Base-by-base conservation (phyloP, 1,140 invertebrate species). In the Pectinophora gossypiella region DNA sequence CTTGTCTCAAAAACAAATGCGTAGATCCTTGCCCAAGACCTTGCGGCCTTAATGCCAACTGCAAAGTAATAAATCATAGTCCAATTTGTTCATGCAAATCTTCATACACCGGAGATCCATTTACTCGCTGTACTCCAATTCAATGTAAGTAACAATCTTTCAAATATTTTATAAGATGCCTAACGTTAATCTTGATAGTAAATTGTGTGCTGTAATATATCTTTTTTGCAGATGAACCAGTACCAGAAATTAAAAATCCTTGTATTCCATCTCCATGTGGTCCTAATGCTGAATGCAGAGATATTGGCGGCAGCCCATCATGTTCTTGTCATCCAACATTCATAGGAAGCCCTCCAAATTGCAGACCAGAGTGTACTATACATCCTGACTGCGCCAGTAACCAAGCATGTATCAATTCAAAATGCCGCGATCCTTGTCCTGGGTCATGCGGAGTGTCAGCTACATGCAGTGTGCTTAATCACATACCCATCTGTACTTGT, bases 11-110 rank as follows among this genome's bases (percentile, higher is more conserved):
- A 58, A 90, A 91, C 63, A 92, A 92, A 80, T 94, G 93, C 73
- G 73, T 77, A 61, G 89, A 94, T 80, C 92, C 93, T 32, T 94
- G 93, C 72, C 82, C 90, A 35, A 92, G 92, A 22, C 90, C 90
- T 42, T 94, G 94, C 78, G 95, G 94, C 23, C 73, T 92, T 36
- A 94, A 94, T 67, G 91, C 95, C 10, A 90, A 92, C 51, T 96
- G 95, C 68, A 90, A 91, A 56, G 94, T 95, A 1, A 90, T 92
- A 36, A 94, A 94, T 74, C 95, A 96, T 82, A 91, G 92, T 43
- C 93, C 94, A 36, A 91, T 92, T 48, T 93, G 93, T 76, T 90
- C 89, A 60, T 92, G 93, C 67, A 88, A 90, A 35, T 72, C 75
- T 61, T 91, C 90, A 20, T 90, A 91, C 52, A 92, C 91, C 51